Conservation (phyloP, 2,888 invertebrate species). For the Calephelis perditalis region DNA sequence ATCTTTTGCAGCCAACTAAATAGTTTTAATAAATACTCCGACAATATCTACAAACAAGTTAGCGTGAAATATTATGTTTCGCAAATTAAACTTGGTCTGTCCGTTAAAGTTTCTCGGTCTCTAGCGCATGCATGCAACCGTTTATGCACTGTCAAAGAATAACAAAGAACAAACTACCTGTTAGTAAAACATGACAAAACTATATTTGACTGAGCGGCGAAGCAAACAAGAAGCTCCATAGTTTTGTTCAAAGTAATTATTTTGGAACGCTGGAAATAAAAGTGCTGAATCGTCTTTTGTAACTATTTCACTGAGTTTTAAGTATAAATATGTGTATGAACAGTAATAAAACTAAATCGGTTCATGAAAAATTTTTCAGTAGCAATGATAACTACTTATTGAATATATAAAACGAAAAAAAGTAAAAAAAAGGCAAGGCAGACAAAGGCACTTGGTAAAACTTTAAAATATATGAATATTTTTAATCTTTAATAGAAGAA, state of each 20-base stretch:
- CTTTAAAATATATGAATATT: too few relatives aligned
- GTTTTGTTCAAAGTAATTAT: neutral
- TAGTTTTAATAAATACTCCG: too few relatives aligned
- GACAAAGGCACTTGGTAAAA: too few relatives aligned
- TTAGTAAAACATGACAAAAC: conserved; percentile 4
- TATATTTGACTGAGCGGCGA: conserved; percentile 8
- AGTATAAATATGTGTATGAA: too few relatives aligned
- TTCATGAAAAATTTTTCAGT: too few relatives aligned
- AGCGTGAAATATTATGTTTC: neutral
- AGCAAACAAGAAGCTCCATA: neutral
- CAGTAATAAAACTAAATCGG: too few relatives aligned
- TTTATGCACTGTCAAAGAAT: neutral
- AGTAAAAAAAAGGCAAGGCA: too few relatives aligned
- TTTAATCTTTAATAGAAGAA: too few relatives aligned
- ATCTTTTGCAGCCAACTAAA: too few relatives aligned
- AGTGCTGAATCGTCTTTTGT: neutral
- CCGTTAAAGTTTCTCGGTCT: neutral
- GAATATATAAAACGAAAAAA: too few relatives aligned
- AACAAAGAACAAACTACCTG: conserved; percentile 6
- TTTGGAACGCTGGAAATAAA: neutral
- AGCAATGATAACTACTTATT: too few relatives aligned
- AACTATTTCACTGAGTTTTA: neutral
- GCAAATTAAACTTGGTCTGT: conserved; percentile 4
- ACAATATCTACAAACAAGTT: neutral
- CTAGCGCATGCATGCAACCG: conserved; percentile 1